A percentile compares a stretch with the other conserved stretches of the same genome.
These are phyloP conservation scores for Onychomys arenicola DNA, from an alignment of 2,797 vertebrate species.

Conservation along the genomic window DNA sequence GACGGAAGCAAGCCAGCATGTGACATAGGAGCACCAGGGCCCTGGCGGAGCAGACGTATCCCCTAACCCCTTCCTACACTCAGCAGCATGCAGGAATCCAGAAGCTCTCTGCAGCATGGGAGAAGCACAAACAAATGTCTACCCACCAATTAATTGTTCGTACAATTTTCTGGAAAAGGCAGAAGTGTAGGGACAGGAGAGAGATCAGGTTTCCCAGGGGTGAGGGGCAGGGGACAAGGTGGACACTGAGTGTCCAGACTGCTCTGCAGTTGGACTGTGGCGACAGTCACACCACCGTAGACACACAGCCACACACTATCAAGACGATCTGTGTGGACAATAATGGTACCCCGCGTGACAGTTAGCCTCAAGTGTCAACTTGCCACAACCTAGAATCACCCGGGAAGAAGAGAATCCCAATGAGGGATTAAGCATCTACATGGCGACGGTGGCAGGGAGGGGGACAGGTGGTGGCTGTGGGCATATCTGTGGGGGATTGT, in stretches of 20 bases:
- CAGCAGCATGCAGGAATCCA: neutral
- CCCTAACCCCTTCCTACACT: neutral
- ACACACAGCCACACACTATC: accelerated
- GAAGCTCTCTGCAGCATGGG: accelerated
- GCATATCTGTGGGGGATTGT: neutral
- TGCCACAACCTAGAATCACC: neutral
- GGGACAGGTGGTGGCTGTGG: neutral
- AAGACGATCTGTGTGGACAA: neutral
- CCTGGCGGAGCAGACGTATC: neutral
- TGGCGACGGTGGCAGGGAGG: too few species aligned
- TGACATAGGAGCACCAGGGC: neutral
- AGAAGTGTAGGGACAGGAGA: neutral
- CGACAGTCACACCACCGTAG: too few species aligned
- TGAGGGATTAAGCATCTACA: neutral
- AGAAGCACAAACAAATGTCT: too few species aligned
- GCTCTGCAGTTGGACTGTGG: neutral
- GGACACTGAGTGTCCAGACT: accelerated
- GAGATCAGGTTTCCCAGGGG: neutral
- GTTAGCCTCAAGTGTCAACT: neutral
- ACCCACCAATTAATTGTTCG: accelerated
- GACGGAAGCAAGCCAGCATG: neutral
- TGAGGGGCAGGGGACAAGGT: too few species aligned
- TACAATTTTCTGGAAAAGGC: neutral
- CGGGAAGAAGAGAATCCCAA: neutral
- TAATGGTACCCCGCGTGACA: neutral